phyloP scores from a whole-genome alignment of 2,113 vertebrate species.

The Nannobrachium achirus region DNA sequence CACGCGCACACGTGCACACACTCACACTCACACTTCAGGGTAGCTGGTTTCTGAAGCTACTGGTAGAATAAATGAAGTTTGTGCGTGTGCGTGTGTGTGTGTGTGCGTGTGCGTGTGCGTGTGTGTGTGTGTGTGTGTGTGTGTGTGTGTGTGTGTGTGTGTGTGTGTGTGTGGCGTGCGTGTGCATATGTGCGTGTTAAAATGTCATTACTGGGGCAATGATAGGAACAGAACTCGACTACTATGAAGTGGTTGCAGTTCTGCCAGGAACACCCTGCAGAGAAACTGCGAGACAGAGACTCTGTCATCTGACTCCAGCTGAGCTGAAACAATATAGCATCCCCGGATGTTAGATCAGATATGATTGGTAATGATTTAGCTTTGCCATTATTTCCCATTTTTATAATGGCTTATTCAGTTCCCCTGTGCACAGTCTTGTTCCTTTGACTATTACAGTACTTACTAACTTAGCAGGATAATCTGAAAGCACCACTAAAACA shows the following conservation, averaged over 20 bases:
- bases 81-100: no score
- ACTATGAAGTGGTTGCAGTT: slow-evolving; percentile 6
- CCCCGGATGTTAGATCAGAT: slow-evolving; percentile 22
- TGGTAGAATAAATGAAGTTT: no score
- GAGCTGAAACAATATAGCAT: slow-evolving; percentile 13
- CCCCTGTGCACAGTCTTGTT: neutral
- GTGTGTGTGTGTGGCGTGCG: no score
- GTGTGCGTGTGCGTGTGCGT: no score
- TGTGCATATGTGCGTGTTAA: slow-evolving; percentile 25
- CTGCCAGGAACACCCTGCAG: neutral
- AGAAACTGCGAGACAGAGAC: neutral
- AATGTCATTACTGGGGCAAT: slow-evolving; percentile 62
- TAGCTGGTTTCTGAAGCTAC: no score
- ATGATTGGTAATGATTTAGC: slow-evolving; percentile 5
- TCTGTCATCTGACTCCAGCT: slow-evolving; percentile 1
- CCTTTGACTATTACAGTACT: neutral
- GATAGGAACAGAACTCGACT: slow-evolving; percentile 35
- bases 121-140: no score
- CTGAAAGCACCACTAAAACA: slow-evolving; percentile 2
- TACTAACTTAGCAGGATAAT: neutral
- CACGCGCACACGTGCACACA: slow-evolving; percentile 25
- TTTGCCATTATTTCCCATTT: slow-evolving; percentile 2
- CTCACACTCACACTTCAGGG: slow-evolving; percentile 17
- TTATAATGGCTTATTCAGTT: neutral
- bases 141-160: no score